Evolutionary conservation across 2,113 vertebrate genomes (phyloP).

Genomic region (Dasyprocta punctata): DNA sequence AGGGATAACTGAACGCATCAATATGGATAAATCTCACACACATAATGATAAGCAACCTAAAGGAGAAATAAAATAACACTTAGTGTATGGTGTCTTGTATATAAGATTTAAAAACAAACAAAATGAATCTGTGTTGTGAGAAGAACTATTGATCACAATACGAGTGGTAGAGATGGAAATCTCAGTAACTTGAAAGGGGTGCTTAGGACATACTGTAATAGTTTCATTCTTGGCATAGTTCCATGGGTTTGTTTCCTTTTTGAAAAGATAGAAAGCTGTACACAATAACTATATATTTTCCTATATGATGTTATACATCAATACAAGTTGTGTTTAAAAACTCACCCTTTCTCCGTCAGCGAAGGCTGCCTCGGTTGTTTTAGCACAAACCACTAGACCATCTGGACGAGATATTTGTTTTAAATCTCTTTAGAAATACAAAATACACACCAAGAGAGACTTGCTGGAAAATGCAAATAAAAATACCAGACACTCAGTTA

Average conservation of each 20-base stretch:
- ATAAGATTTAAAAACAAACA: background rate
- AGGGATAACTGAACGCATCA: background rate
- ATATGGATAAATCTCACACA: background rate
- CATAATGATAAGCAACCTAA: background rate
- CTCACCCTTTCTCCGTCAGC: background rate
- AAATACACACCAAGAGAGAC: background rate
- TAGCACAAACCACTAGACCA: background rate
- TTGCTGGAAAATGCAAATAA: background rate
- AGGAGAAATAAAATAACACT: background rate
- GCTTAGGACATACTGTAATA: background rate
- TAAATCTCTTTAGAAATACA: background rate
- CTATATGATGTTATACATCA: background rate
- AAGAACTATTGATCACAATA: background rate
- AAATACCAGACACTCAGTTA: background rate
- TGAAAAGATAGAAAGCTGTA: background rate
- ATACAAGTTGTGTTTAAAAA: background rate
- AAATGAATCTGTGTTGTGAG: background rate
- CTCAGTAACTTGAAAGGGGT: background rate
- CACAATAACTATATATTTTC: background rate
- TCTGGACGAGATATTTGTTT: background rate
- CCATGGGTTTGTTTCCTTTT: background rate
- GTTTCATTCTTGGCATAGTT: background rate
- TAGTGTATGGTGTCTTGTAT: background rate
- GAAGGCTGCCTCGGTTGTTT: background rate
- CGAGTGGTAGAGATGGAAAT: background rate